These are phyloP conservation scores for Pagrus major DNA, from an alignment of 2,113 vertebrate genomes.

Conservation along the genomic window DNA sequence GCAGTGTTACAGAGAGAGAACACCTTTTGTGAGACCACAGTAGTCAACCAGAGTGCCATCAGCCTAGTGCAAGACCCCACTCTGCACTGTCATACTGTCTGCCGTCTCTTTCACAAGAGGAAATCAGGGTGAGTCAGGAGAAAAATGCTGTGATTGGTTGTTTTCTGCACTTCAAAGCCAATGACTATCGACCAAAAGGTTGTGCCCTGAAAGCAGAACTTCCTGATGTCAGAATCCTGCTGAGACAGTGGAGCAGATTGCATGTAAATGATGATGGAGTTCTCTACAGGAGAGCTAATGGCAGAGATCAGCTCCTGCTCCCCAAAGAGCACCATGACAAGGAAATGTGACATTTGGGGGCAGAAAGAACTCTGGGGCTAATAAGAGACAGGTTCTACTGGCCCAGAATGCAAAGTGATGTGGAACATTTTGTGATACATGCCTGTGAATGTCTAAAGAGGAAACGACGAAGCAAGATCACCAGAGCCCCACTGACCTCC, in stretches of 20 bases:
- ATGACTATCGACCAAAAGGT: neutral
- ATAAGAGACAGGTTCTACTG: constrained; percentile 2
- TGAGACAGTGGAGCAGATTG: constrained; percentile 16
- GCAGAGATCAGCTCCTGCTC: neutral
- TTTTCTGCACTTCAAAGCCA: neutral
- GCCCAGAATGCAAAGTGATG: neutral
- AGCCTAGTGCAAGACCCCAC: neutral
- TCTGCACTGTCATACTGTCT: neutral
- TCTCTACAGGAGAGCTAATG: neutral
- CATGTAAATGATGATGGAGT: constrained; percentile 2
- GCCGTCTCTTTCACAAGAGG: neutral
- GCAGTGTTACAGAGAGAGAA: neutral
- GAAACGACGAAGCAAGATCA: neutral
- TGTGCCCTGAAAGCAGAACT: neutral
- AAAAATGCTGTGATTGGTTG: neutral
- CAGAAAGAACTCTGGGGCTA: neutral
- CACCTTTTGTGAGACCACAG: neutral
- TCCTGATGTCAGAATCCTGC: neutral
- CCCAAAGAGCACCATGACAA: neutral
- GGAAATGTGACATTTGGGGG: constrained; percentile 7
- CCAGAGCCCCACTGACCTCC: neutral
- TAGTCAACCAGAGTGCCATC: neutral
- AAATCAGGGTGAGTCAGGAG: neutral
- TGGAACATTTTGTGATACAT: constrained; percentile 19
- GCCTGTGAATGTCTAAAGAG: neutral